Evolutionary conservation across 2,888 invertebrate genomes (phyloP).

Genomic region (Orchesellides sinensis): DNA sequence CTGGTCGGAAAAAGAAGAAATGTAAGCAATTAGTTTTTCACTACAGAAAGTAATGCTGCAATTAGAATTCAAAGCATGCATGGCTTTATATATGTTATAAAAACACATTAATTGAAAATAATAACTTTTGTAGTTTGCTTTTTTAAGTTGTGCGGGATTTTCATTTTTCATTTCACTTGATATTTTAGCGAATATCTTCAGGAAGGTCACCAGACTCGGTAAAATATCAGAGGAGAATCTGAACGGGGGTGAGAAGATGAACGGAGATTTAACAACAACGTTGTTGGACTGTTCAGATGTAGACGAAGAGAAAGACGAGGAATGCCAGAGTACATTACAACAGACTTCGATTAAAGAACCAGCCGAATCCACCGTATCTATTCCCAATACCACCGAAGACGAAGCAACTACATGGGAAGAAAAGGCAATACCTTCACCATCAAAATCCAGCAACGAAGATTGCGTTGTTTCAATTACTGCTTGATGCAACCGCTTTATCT

Average conservation of each 20-base stretch:
- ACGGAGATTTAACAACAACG: constrained; percentile 31
- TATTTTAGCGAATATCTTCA: constrained; percentile 73
- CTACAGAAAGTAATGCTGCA: not conserved
- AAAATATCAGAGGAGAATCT: constrained; percentile 73
- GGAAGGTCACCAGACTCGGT: constrained; percentile 71
- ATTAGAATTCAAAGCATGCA: not conserved
- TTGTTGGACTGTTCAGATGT: constrained; percentile 46
- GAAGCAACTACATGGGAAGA: constrained; percentile 49
- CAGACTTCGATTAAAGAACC: constrained; percentile 7
- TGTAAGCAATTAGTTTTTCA: constrained; percentile 56
- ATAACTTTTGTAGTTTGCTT: not conserved
- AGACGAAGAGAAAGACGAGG: constrained; percentile 30
- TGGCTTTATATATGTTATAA: no score
- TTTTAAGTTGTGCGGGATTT: not conserved
- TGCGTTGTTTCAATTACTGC: constrained; percentile 7
- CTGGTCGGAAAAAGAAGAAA: constrained; percentile 64
- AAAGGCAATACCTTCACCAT: constrained; percentile 40
- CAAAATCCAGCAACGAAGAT: not conserved
- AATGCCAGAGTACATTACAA: not conserved
- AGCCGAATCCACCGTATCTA: constrained; percentile 49
- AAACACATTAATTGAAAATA: no score
- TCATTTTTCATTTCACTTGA: not conserved
- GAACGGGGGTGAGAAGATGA: constrained; percentile 46
- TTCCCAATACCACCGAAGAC: constrained; percentile 51
- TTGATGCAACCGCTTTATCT: not conserved